A percentile compares a stretch with the other conserved stretches of the same genome.
Conservation (phyloP, 2,113 vertebrate genomes). For the Thamnaconus septentrionalis region DNA sequence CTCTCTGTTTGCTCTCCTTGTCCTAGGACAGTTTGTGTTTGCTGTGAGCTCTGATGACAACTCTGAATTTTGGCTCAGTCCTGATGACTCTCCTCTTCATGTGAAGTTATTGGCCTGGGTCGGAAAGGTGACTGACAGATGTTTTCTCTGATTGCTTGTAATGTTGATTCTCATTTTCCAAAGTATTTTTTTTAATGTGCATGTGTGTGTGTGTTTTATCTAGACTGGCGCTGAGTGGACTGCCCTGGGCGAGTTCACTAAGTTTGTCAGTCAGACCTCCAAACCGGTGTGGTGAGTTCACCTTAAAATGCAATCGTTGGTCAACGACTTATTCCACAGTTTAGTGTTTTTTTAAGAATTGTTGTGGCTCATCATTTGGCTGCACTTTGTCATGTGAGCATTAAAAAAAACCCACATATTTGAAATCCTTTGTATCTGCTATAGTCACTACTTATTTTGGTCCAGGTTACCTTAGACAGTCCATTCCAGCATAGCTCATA, state of each 20-base stretch:
- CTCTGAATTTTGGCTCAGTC: slow-evolving; percentile 94
- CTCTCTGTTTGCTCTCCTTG: background rate
- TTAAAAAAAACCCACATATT: too few relatives aligned
- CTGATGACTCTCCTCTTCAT: slow-evolving; percentile 79
- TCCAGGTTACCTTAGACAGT: too few relatives aligned
- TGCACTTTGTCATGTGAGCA: too few relatives aligned
- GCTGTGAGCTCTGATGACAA: slow-evolving; percentile 91
- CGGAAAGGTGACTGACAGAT: slow-evolving; percentile 72
- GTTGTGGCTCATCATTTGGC: too few relatives aligned
- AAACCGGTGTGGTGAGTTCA: slow-evolving; percentile 81
- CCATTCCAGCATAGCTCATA: too few relatives aligned
- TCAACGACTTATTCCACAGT: too few relatives aligned
- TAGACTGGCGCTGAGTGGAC: slow-evolving; percentile 92
- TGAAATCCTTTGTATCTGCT: too few relatives aligned
- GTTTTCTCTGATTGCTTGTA: background rate
- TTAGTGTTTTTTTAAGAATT: too few relatives aligned
- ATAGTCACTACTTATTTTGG: too few relatives aligned
- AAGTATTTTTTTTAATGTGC: too few relatives aligned
- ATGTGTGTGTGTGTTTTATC: slow-evolving; percentile 5
- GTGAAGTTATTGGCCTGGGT: slow-evolving; percentile 83
- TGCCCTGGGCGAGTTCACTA: slow-evolving; percentile 90
- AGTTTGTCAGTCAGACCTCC: slow-evolving; percentile 89
- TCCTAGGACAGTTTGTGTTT: slow-evolving; percentile 87
- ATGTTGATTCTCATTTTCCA: background rate
- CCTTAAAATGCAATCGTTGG: background rate